These are phyloP conservation scores for Anisognathus igniventris DNA, from an alignment of 2,797 vertebrate species.

Conservation along the genomic window DNA sequence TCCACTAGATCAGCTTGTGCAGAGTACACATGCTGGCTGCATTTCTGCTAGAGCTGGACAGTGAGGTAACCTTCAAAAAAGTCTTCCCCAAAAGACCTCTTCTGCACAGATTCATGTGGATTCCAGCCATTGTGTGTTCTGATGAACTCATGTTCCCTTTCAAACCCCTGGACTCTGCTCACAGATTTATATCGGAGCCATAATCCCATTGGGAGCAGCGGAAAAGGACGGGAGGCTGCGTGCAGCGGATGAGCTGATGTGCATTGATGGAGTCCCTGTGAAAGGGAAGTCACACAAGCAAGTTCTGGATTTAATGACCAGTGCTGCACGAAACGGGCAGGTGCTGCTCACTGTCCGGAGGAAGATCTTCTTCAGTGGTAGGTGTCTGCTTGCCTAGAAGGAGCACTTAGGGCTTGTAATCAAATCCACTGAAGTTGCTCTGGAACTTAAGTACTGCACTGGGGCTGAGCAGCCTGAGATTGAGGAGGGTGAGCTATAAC, in stretches of 20 bases:
- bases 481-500: background rate
- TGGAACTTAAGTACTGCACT: background rate
- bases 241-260: slow-evolving; percentile 92
- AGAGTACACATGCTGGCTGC: rapidly evolving
- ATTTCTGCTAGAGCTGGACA: background rate
- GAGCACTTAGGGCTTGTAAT: too few relatives aligned
- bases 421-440: background rate
- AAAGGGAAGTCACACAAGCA: slow-evolving; percentile 97
- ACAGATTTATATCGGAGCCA: slow-evolving; percentile 96
- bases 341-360: slow-evolving; percentile 93
- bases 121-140: background rate
- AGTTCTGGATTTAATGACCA: slow-evolving; percentile 96
- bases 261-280: slow-evolving; percentile 91
- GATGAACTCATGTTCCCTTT: background rate
- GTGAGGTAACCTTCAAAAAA: background rate
- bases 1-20: background rate
- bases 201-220: slow-evolving; percentile 92
- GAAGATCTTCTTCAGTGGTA: slow-evolving; percentile 85
- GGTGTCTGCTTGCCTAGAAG: background rate
- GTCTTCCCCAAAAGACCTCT: background rate
- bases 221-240: slow-evolving; percentile 94
- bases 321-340: slow-evolving; percentile 94
- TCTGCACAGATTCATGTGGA: background rate
- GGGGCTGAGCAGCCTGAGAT: background rate
- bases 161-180: background rate